Percentiles rank a stretch among this genome's conserved stretches.
Evolutionary conservation across 2,888 invertebrate genomes (phyloP).

Genomic region (Epinotia bilunana): DNA sequence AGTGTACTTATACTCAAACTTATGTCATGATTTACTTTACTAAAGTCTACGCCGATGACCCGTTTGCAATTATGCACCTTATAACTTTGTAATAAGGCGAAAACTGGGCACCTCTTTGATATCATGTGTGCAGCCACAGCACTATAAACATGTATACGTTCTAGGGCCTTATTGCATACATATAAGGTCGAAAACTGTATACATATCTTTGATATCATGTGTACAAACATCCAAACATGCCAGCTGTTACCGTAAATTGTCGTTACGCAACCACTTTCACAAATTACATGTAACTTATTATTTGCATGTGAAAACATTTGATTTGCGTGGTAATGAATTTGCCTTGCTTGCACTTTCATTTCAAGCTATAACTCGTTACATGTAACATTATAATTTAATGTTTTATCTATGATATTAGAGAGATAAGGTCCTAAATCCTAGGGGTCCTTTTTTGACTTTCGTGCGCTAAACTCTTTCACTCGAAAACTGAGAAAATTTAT

Average conservation of each 20-base stretch:
- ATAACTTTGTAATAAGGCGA: background rate
- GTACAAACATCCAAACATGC: constrained; percentile 18
- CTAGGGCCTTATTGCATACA: background rate
- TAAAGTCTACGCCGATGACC: background rate
- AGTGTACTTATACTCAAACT: constrained; percentile 1
- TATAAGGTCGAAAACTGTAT: background rate
- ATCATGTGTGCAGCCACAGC: background rate
- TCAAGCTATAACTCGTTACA: background rate
- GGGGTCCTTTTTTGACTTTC: too few species aligned
- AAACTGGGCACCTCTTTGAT: background rate
- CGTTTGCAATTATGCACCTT: background rate
- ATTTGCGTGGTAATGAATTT: constrained; percentile 14
- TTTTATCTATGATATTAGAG: too few species aligned
- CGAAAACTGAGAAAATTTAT: too few species aligned
- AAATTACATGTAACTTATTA: constrained; percentile 18
- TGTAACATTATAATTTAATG: too few species aligned
- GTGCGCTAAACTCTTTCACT: too few species aligned
- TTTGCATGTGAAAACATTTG: constrained; percentile 24
- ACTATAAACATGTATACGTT: too few species aligned
- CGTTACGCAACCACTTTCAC: constrained; percentile 22
- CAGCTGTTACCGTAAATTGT: background rate
- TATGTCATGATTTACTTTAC: background rate
- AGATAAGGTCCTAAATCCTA: too few species aligned
- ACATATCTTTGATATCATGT: background rate
- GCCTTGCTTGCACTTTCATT: background rate